Conservation (phyloP, 2,113 vertebrate genomes). For the Alaudala cheleensis region DNA sequence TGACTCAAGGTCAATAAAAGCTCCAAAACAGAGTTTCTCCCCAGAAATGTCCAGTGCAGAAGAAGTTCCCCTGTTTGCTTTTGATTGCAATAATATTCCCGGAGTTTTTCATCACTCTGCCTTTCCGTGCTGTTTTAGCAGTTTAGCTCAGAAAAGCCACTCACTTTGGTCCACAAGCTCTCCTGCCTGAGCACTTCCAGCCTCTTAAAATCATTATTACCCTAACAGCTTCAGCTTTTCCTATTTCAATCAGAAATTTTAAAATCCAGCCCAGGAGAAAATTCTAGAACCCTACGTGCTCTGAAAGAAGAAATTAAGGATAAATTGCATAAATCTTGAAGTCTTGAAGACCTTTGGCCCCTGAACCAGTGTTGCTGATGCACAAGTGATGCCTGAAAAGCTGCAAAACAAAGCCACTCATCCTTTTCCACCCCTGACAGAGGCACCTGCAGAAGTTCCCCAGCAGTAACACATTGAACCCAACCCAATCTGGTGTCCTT, state of each 20-base stretch:
- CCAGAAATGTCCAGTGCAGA: rapidly evolving
- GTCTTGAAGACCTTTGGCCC: not conserved
- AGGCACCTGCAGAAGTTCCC: not conserved
- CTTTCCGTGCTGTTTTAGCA: not conserved
- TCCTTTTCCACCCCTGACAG: not conserved
- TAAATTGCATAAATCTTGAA: not conserved
- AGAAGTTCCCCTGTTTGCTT: not conserved
- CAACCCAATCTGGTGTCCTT: not conserved
- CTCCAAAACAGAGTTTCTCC: not conserved
- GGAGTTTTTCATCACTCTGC: not conserved
- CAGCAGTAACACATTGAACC: not conserved
- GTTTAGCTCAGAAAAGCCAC: not conserved
- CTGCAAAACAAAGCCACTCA: not conserved
- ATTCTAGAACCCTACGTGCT: not conserved
- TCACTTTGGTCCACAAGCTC: not conserved
- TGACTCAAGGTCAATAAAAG: not conserved
- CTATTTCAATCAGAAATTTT: not conserved
- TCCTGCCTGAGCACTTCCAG: not conserved
- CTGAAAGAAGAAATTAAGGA: not conserved
- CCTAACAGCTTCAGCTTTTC: not conserved
- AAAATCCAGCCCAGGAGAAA: not conserved
- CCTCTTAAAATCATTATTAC: not conserved
- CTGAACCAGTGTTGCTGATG: not conserved
- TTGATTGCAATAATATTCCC: not conserved
- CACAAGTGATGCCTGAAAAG: not conserved